These are phyloP conservation scores for Sarcophaga caerulescens DNA, from an alignment of 2,888 invertebrate species.

Conservation along the genomic window DNA sequence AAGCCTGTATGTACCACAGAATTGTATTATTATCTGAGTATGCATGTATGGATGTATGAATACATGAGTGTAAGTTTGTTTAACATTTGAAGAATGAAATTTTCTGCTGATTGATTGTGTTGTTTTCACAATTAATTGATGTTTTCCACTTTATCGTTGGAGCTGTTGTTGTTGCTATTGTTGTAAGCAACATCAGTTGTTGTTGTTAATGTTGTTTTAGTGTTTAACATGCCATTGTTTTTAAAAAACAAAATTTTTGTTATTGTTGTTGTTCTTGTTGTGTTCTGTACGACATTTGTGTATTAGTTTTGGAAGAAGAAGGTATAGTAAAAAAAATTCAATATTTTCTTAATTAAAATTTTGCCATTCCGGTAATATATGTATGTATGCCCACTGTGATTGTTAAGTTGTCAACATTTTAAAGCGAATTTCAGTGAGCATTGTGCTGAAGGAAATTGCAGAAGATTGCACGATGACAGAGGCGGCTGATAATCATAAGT, in stretches of 20 bases:
- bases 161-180: slow-evolving; percentile 19
- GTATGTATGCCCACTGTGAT: too few relatives aligned
- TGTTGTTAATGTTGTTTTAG: background rate
- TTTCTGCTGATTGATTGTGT: slow-evolving; percentile 65
- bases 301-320: background rate
- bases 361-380: too few relatives aligned
- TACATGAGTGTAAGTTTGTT: slow-evolving; percentile 29
- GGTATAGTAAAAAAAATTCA: background rate
- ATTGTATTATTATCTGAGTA: background rate
- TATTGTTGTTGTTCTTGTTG: background rate
- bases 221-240: slow-evolving; percentile 7
- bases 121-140: slow-evolving; percentile 65
- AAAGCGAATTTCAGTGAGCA: too few relatives aligned
- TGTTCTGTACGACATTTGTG: slow-evolving; percentile 15
- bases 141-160: slow-evolving; percentile 10
- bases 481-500: too few relatives aligned
- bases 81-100: slow-evolving; percentile 66
- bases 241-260: background rate
- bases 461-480: too few relatives aligned
- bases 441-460: too few relatives aligned
- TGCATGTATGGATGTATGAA: background rate
- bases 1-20: background rate
- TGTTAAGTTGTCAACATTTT: too few relatives aligned
- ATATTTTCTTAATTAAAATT: too few relatives aligned
- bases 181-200: background rate